Evolutionary conservation across 2,888 invertebrate genomes (phyloP).

Genomic region (Girardia tigrina): DNA sequence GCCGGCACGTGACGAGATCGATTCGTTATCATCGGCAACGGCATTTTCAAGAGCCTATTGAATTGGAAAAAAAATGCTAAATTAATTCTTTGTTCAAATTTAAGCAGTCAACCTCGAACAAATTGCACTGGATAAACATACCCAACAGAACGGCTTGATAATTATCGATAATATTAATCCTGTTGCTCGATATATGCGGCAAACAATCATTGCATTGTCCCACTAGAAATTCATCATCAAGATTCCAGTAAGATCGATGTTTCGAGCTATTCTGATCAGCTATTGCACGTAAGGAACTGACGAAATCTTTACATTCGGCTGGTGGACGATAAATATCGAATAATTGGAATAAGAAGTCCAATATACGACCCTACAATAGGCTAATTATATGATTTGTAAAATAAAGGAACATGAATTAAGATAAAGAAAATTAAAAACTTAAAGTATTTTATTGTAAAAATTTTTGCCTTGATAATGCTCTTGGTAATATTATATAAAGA

Average conservation of each 20-base stretch:
- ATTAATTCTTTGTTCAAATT: neutral
- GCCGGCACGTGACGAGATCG: slow-evolving; percentile 13
- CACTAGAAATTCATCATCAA: slow-evolving; percentile 10
- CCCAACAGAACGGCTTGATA: slow-evolving; percentile 23
- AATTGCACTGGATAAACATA: slow-evolving; percentile 2
- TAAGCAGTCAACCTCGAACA: slow-evolving; percentile 11
- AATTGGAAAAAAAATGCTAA: neutral
- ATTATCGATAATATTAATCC: slow-evolving; percentile 26
- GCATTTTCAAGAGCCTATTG: neutral
- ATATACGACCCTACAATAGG: neutral
- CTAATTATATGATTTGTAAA: no score
- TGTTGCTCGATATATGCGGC: neutral
- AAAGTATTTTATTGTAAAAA: no score
- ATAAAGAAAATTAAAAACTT: no score
- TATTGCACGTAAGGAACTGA: neutral
- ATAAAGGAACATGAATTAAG: no score
- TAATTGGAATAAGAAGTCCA: slow-evolving; percentile 1
- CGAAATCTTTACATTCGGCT: neutral
- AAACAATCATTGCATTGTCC: slow-evolving; percentile 15
- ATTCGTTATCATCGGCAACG: slow-evolving; percentile 15
- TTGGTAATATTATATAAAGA: no score
- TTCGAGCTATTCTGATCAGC: neutral
- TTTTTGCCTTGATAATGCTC: no score
- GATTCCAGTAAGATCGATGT: neutral
- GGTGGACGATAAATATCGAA: neutral